Evolutionary conservation across 2,113 vertebrate species (phyloP), one percentile per base, ranked within the genome.

Genomic region (Heterotilapia buettikoferi): DNA sequence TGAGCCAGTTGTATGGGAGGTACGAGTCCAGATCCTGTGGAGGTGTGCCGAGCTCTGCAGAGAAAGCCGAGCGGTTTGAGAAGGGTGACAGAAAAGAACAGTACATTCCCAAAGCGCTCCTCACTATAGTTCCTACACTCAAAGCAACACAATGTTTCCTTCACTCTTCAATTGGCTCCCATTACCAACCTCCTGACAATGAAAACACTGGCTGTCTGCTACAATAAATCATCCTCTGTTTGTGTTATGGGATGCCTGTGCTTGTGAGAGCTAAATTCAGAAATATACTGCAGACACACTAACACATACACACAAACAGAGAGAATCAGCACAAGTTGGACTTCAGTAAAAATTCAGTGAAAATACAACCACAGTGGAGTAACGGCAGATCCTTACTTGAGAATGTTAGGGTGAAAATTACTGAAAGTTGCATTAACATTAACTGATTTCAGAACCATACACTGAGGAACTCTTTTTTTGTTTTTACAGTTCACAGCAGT

Each of bases 161-260:
- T 91, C 91, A 87, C 88, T 92, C 91, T 89, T 93, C 90, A 89
- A 89, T 76, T 84, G 92, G 86, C 92, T 91, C 89, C 89, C 38
- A 86, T 92, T 93, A 92, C 83, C 85, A 40, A 43, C 83, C 86
- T 82, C 84, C 86, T 93, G 92, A 94, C 93, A 92, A 83, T 43
- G 86, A 90, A 90, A 93, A 91, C 92, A 86, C 93, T 68, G 84
- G 59, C 86, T 92, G 92, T 87, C 90, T 91, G 92, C 85, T 68
- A 29, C 91, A 86, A 90, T 93, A 93, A 91, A 91, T 94, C 92
- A 88, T 80, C 82, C 33, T 80, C 78, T 38, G 83, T 80, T 86
- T 83, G 86, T 92, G 82, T 84, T 85, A 59, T 9, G 53, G 73
- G 76, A 80, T 56, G 53, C 40, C 47, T 31, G 71, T 6, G 19